Percentiles rank a stretch among this genome's conserved stretches.
Evolutionary conservation across 2,113 vertebrate species (phyloP).

Genomic region (Neopipo cinnamomea): DNA sequence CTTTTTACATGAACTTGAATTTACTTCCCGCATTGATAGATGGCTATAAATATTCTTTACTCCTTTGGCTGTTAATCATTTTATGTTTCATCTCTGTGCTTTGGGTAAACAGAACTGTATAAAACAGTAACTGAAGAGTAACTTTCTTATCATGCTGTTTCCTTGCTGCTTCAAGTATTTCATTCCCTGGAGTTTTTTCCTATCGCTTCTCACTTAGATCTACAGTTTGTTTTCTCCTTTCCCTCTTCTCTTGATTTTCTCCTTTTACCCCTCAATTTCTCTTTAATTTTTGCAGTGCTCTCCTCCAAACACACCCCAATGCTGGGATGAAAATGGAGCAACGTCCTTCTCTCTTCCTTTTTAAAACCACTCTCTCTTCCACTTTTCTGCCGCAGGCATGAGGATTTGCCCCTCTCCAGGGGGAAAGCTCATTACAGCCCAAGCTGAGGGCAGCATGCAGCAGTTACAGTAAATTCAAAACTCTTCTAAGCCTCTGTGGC

Average conservation of each 20-base stretch:
- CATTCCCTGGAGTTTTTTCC: not conserved
- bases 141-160: not conserved
- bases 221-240: not conserved
- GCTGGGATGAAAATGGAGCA: not conserved
- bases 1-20: not conserved
- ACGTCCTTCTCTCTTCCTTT: accelerated
- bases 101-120: not conserved
- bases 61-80: not conserved
- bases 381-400: not conserved
- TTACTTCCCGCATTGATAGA: not conserved
- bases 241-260: not conserved
- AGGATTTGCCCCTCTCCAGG: not conserved
- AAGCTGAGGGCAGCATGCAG: not conserved
- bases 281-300: not conserved
- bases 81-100: not conserved
- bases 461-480: not conserved
- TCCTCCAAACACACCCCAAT: not conserved
- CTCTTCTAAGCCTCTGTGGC: not conserved
- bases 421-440: not conserved
- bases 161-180: not conserved
- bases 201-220: not conserved
- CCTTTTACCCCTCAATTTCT: not conserved
- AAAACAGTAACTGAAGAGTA: not conserved
- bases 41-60: not conserved
- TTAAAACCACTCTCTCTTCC: too few species aligned